Base-by-base conservation (phyloP, 2,113 vertebrate genomes). In the Vanacampus margaritifer region DNA sequence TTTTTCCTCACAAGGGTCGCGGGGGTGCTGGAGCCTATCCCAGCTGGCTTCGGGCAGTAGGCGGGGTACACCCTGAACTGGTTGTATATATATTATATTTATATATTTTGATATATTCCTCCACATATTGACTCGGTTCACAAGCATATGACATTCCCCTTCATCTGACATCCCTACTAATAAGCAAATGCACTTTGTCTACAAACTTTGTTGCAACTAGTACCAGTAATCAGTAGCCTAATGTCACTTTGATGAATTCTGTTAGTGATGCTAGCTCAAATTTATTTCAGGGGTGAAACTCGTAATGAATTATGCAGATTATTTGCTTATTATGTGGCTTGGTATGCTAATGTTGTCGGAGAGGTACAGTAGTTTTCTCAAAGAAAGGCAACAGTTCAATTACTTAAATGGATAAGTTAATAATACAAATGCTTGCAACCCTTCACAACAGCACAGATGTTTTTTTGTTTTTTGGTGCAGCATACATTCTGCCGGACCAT, bases 401-500 rank as follows among this genome's bases (percentile, higher is more conserved):
- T 39, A 69, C 64, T 60, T 56, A 65, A 14, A 21, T n/a, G 67
- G 66, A 59, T 35, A 64, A 58, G 58, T 60, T 66, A 73, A 78
- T 77, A 62, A 68, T 50, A 68, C 39, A 81, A 77, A 72, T 64
- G 67, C 73, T 57, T 77, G 64, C 59, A 39, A 67, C 61, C 65
- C 68, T 11, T 51, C 48, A 51, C 57, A 41, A 32, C 53, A 37
- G 69, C 32, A 56, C 66, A 6, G 65, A 65, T 46, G 69, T 43
- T 61, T 77, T 79, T 63, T 67, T 45, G 68, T 32, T 61, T 78
- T 77, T 62, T 67, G 64, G 69, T 72, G 73, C 81, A 17, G 69
- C 23, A 35, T 46, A 68, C 86, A 86, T 89, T 90, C 83, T 88
- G 85, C 80, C 60, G 73, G 71, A 32, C 76, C 69, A 56, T 86